These are phyloP conservation scores for Mimumesa dahlbomi DNA, from an alignment of 2,888 invertebrate genomes.

Conservation along the genomic window DNA sequence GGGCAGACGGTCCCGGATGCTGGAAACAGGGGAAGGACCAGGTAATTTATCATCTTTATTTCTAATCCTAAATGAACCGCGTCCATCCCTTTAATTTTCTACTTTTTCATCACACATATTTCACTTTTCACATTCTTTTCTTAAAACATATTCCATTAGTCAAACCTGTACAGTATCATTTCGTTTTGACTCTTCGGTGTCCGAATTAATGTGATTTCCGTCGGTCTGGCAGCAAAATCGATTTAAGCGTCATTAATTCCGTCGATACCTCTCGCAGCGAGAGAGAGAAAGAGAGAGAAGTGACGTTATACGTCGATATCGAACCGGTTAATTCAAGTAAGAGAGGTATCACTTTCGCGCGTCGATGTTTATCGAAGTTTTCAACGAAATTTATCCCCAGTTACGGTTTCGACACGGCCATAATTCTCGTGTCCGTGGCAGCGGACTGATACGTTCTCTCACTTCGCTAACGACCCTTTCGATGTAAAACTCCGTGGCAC, in stretches of 20 bases:
- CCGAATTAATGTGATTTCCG: too few species aligned
- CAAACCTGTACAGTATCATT: too few species aligned
- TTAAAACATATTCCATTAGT: too few species aligned
- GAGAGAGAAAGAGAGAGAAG: not conserved
- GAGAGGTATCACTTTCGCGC: not conserved
- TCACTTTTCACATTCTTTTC: too few species aligned
- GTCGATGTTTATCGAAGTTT: not conserved
- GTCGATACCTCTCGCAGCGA: too few species aligned
- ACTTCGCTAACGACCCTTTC: slow-evolving; percentile 42
- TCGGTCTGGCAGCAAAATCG: too few species aligned
- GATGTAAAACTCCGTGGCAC: slow-evolving; percentile 36
- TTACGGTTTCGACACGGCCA: slow-evolving; percentile 2
- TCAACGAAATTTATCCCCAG: not conserved
- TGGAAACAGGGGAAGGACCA: slow-evolving; percentile 64
- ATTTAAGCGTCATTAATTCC: too few species aligned
- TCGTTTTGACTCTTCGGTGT: too few species aligned
- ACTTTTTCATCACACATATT: too few species aligned
- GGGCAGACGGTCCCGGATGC: slow-evolving; percentile 63
- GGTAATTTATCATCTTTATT: too few species aligned
- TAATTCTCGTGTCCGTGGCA: not conserved
- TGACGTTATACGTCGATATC: not conserved
- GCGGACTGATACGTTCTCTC: slow-evolving; percentile 21
- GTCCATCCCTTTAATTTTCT: too few species aligned
- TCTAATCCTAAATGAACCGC: too few species aligned
- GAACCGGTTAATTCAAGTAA: not conserved